These are phyloP conservation scores for Pantherophis vulpinus DNA, from an alignment of 2,797 vertebrate genomes.

Conservation along the genomic window DNA sequence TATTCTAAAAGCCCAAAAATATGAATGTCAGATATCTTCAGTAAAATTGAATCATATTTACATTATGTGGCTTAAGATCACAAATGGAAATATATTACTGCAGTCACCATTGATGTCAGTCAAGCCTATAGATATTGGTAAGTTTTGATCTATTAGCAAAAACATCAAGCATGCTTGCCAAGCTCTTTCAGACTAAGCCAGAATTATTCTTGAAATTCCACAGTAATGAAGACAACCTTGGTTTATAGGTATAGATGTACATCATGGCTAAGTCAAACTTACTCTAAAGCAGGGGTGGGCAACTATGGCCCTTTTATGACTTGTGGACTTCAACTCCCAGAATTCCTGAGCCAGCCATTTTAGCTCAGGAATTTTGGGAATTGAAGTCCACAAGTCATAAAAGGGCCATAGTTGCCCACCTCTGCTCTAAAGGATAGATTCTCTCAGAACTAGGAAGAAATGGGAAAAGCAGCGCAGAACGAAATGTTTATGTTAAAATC, in stretches of 20 bases:
- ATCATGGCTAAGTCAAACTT: not conserved
- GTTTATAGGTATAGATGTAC: not conserved
- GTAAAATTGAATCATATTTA: conserved; percentile 54
- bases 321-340: no score
- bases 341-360: no score
- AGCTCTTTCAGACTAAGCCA: not conserved
- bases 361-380: no score
- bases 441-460: not conserved
- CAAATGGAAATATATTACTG: conserved; percentile 29
- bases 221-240: not conserved
- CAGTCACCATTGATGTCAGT: conserved; percentile 68
- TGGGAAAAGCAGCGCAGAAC: not conserved
- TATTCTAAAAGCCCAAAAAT: conserved; percentile 47
- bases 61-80: conserved; percentile 69
- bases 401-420: no score
- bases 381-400: no score
- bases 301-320: no score
- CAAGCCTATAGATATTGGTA: conserved; percentile 74
- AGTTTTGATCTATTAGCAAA: conserved; percentile 48
- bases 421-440: not conserved
- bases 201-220: not conserved
- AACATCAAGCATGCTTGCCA: not conserved
- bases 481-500: not conserved
- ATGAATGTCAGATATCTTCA: conserved; percentile 71
- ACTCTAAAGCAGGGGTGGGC: not conserved